Percentiles rank a stretch among this genome's conserved stretches.
Conservation (phyloP, 1,140 invertebrate genomes). For the Polypedilum vanderplanki region DNA sequence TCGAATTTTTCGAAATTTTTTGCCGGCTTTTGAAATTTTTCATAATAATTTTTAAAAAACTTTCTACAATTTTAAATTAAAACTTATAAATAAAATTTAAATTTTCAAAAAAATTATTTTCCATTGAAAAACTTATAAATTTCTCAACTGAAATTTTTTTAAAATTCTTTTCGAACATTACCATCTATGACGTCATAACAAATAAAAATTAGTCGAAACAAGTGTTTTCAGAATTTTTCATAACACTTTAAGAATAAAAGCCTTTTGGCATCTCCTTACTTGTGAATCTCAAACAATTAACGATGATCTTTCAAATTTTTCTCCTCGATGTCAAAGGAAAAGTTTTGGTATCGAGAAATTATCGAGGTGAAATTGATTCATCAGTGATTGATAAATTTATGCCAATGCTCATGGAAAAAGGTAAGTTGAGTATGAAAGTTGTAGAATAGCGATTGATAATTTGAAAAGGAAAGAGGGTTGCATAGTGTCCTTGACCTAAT, state of each 20-base stretch:
- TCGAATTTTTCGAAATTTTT: too few species aligned
- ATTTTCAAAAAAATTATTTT: too few species aligned
- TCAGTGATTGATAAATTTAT: constrained; percentile 98
- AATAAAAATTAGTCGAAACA: background rate
- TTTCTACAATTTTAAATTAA: too few species aligned
- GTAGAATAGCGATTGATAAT: background rate
- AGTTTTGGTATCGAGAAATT: constrained; percentile 94
- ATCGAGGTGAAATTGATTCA: constrained; percentile 96
- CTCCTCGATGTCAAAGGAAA: constrained; percentile 97
- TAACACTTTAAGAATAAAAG: background rate
- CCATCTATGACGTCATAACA: background rate
- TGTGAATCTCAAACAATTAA: background rate
- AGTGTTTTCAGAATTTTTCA: background rate
- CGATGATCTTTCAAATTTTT: constrained; percentile 57
- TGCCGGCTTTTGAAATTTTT: too few species aligned
- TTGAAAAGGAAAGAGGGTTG: background rate
- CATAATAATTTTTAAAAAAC: too few species aligned
- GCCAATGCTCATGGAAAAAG: constrained; percentile 90
- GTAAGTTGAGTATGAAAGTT: background rate
- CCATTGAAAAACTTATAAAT: too few species aligned
- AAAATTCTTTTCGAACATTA: background rate
- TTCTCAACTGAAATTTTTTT: too few species aligned
- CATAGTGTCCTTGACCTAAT: background rate
- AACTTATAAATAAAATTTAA: too few species aligned
- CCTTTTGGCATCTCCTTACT: background rate